Evolutionary conservation across 2,113 vertebrate species (phyloP).

Genomic region (Morphnarchus princeps): DNA sequence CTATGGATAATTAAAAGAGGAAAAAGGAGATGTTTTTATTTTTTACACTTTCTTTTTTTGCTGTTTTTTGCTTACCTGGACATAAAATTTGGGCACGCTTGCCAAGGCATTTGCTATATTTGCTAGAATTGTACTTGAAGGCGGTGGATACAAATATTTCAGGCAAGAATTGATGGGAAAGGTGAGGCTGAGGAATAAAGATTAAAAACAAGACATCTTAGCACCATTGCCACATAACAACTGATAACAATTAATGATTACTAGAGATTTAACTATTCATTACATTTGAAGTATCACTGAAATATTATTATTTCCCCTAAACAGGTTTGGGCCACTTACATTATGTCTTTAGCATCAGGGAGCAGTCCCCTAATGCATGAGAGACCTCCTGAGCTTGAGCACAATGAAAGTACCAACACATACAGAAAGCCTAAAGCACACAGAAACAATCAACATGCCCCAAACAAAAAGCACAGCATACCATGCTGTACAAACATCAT

Average conservation of each 20-base stretch:
- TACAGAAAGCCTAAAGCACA: not conserved
- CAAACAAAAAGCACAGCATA: not conserved
- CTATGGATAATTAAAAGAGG: not conserved
- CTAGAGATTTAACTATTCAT: not conserved
- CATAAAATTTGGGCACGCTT: constrained; percentile 95
- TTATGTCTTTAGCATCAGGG: not conserved
- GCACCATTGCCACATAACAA: not conserved
- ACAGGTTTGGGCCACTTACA: not conserved
- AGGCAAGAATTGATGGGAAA: constrained; percentile 91
- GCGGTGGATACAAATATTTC: constrained; percentile 96
- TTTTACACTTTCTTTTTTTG: not conserved
- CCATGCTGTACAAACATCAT: not conserved
- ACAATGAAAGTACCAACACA: not conserved
- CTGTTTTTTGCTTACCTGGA: constrained; percentile 81
- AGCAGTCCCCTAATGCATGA: not conserved
- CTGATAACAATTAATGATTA: not conserved
- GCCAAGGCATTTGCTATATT: constrained; percentile 93
- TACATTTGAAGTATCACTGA: not conserved
- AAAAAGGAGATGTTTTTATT: not conserved
- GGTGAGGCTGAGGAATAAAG: constrained; percentile 80
- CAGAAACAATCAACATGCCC: not conserved
- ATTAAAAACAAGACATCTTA: not conserved
- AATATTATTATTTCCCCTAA: not conserved
- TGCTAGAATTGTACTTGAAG: constrained; percentile 86
- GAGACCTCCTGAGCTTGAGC: not conserved